Base-by-base conservation (phyloP, 2,113 vertebrate genomes). In the Clinocottus analis region DNA sequence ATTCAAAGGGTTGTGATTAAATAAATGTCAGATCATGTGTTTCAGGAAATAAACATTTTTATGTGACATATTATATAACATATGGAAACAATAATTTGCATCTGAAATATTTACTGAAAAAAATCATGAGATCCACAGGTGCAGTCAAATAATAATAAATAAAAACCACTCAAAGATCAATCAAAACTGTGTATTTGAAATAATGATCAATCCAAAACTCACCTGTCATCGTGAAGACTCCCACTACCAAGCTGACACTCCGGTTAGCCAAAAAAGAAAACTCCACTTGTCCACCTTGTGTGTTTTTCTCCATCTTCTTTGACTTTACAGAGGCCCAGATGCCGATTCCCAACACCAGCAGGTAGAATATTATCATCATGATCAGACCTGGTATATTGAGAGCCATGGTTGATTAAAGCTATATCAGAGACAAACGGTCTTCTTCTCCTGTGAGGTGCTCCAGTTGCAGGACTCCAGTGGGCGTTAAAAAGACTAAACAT, bases 311-410 rank as follows among this genome's bases (percentile, higher is more conserved):
- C 65, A 75, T 58, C 45, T 25, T 45, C 21, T 60, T 60, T 0
- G 71, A 75, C 27, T 79, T 79, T 6, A 84, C 16, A 13, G 71
- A 84, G 2, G 75, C 71, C 82, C 76, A 84, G 23, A 84, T 79
- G 10, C 82, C 82, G 4, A 39, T 79, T 35, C 58, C 76, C 58
- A 65, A 29, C 49, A 74, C 81, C 17, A 73, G 14, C 31, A 74
- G 16, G 65, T 79, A 79, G 66, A 75, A 84, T 5, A 62, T 1
- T 0, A 53, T 5, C 64, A 60, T 79, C 39, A 5, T 60, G 8
- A 75, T 61, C 35, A 84, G 25, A 12, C 76, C 71, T 9, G 27
- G 51, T 47, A 69, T 59, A 27, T 79, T 19, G 10, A 53, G 37
- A 41, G 59, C 72, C 77, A 80, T 64, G 0, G 37, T 64, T n/a